phyloP scores from a whole-genome alignment of 2,113 vertebrate genomes.

The Herpailurus yagouaroundi region DNA sequence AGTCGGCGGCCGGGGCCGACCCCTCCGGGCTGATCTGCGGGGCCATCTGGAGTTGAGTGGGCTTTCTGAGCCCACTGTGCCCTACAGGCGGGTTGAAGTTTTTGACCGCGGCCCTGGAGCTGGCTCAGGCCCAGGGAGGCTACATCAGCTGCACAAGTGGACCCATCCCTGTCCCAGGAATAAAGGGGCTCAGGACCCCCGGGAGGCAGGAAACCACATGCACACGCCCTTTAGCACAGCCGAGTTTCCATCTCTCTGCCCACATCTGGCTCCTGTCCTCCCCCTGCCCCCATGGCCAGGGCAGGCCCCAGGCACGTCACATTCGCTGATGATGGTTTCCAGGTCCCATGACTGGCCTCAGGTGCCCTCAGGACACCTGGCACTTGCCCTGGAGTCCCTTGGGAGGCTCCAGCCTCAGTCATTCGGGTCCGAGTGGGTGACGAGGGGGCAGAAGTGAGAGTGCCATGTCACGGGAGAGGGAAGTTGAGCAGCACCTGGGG shows the following conservation, averaged over 20 bases:
- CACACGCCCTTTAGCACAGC: background rate
- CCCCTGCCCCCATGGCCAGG: fast-evolving
- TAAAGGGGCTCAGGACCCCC: background rate
- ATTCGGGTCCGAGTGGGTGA: background rate
- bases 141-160: fast-evolving
- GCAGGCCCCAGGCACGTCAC: background rate
- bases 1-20: background rate
- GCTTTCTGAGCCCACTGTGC: background rate
- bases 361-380: background rate
- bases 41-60: background rate
- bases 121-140: background rate
- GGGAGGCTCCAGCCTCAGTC: background rate
- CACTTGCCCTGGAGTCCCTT: background rate
- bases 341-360: background rate
- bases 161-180: background rate
- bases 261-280: background rate
- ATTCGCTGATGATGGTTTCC: background rate
- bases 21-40: background rate
- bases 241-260: background rate
- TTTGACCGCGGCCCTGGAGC: background rate
- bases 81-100: background rate
- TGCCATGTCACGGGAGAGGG: background rate
- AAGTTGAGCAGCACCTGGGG: background rate
- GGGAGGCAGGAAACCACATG: background rate
- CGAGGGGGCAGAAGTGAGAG: background rate